phyloP scores from a whole-genome alignment of 2,888 invertebrate genomes.

The Nymphalis urticae region DNA sequence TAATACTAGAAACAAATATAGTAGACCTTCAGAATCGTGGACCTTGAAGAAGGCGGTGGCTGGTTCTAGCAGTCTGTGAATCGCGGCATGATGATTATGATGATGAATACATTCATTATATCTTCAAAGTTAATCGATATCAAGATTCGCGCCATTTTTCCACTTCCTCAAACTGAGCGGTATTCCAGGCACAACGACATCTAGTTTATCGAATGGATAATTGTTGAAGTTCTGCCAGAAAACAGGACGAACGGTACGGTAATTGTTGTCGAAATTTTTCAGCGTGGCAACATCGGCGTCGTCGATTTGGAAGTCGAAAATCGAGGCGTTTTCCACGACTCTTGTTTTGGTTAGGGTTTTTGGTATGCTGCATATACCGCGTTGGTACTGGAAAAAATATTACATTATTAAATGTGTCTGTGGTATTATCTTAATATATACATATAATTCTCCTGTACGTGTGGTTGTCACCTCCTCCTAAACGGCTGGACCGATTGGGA shows the following conservation, averaged over 20 bases:
- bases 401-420: background rate
- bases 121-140: slow-evolving; percentile 42
- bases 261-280: slow-evolving; percentile 58
- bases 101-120: background rate
- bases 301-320: slow-evolving; percentile 64
- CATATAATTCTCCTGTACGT: no score
- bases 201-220: slow-evolving; percentile 57
- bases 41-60: no score
- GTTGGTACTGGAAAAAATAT: slow-evolving; percentile 57
- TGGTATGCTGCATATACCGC: slow-evolving; percentile 58
- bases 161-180: slow-evolving; percentile 48
- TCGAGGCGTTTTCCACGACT: slow-evolving; percentile 61
- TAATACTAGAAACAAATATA: no score
- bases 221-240: slow-evolving; percentile 57
- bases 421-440: background rate
- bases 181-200: slow-evolving; percentile 39
- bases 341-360: slow-evolving; percentile 60
- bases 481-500: no score
- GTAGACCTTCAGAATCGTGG: no score
- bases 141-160: slow-evolving; percentile 52
- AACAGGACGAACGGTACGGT: slow-evolving; percentile 49
- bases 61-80: no score
- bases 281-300: slow-evolving; percentile 49
- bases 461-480: no score
- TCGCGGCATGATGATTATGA: no score